Percentiles rank a stretch among this genome's conserved stretches.
phyloP scores from a whole-genome alignment of 1,140 invertebrate genomes.

The Brachionus calyciflorus region DNA sequence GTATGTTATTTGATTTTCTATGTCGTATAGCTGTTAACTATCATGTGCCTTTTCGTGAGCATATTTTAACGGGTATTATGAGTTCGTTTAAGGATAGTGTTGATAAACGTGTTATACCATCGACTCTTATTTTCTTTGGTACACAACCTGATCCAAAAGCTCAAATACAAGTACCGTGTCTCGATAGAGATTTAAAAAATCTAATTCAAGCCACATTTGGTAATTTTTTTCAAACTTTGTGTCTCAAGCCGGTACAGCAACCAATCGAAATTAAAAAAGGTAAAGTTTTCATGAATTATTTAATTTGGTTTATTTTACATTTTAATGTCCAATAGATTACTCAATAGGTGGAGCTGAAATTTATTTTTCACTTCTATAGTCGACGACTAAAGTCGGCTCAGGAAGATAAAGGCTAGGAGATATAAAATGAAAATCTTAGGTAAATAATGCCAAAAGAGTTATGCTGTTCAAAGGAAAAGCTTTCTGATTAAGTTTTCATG shows the following conservation, averaged over 20 bases:
- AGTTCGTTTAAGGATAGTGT: constrained; percentile 26
- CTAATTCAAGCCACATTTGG: constrained; percentile 38
- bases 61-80: constrained; percentile 21
- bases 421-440: too few relatives aligned
- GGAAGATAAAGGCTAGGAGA: too few relatives aligned
- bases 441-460: too few relatives aligned
- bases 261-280: not conserved
- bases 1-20: constrained; percentile 87
- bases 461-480: too few relatives aligned
- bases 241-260: not conserved
- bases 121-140: not conserved
- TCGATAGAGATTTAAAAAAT: constrained; percentile 34
- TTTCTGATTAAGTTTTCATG: too few relatives aligned
- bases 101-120: constrained; percentile 42
- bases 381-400: too few relatives aligned
- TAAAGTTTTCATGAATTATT: too few relatives aligned
- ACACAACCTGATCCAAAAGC: not conserved
- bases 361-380: too few relatives aligned
- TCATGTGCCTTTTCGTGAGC: not conserved
- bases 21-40: constrained; percentile 68
- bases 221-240: constrained; percentile 18
- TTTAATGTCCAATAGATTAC: too few relatives aligned
- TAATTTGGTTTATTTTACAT: too few relatives aligned
- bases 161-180: not conserved
- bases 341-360: too few relatives aligned